Evolutionary conservation across 2,888 invertebrate species (phyloP).

Genomic region (Diadegma fenestrale): DNA sequence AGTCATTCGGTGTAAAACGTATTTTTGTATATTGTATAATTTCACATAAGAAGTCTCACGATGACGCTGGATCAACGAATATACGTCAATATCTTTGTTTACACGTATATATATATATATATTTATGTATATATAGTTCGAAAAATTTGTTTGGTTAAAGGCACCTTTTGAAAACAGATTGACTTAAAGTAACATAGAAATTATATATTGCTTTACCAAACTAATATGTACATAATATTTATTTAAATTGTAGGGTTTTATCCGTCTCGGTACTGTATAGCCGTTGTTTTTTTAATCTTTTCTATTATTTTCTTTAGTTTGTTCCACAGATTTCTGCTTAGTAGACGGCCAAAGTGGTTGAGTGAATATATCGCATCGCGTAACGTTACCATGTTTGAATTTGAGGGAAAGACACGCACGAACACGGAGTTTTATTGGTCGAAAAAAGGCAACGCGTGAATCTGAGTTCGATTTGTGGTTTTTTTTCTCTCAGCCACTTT

Average conservation of each 20-base stretch:
- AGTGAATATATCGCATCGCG: neutral
- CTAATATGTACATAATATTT: constrained; percentile 82
- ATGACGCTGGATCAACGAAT: constrained; percentile 32
- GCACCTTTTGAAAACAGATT: constrained; percentile 81
- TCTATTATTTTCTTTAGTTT: constrained; percentile 63
- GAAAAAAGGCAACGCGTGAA: neutral
- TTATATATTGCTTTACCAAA: constrained; percentile 81
- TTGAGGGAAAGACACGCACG: neutral
- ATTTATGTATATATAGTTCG: constrained; percentile 47
- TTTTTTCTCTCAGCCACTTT: neutral
- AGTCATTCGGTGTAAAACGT: constrained; percentile 37
- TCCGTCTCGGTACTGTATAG: constrained; percentile 74
- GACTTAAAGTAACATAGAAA: constrained; percentile 82
- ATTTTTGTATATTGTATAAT: constrained; percentile 44
- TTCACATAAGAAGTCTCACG: constrained; percentile 40
- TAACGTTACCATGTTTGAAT: neutral
- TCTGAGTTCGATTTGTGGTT: neutral
- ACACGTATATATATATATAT: constrained; percentile 11
- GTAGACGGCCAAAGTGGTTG: neutral
- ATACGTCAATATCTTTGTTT: constrained; percentile 22
- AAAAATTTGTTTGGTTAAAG: constrained; percentile 70
- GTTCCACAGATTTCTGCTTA: neutral
- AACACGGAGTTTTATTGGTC: constrained; percentile 24
- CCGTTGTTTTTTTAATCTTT: constrained; percentile 69
- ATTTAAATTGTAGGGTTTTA: constrained; percentile 68